Percentiles rank a stretch among this genome's conserved stretches.
These are phyloP conservation scores for Artibeus lituratus DNA, from an alignment of 2,797 vertebrate species.

Conservation along the genomic window DNA sequence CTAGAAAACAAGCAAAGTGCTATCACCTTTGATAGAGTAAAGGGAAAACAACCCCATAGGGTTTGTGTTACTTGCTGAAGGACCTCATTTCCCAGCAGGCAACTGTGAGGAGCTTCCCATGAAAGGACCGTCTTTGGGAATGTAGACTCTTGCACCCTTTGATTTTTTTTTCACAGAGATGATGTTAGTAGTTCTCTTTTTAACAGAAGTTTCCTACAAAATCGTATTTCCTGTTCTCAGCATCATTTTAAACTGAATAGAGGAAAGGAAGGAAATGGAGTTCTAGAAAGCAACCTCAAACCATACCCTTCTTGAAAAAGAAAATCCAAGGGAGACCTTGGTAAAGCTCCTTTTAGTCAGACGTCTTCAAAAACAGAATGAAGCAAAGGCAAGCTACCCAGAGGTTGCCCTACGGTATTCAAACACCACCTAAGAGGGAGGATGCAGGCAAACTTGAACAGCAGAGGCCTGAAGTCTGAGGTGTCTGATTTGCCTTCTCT, in stretches of 20 bases:
- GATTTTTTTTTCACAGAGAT: background rate
- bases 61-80: background rate
- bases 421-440: background rate
- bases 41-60: background rate
- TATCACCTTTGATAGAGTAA: background rate
- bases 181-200: constrained; percentile 6
- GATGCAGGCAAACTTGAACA: background rate
- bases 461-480: background rate
- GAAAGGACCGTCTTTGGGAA: background rate
- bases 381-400: background rate
- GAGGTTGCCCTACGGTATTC: background rate
- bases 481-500: background rate
- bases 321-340: background rate
- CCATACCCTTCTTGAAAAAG: background rate
- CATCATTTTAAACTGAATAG: background rate
- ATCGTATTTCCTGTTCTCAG: background rate
- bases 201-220: constrained; percentile 12
- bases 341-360: background rate
- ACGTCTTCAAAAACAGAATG: background rate
- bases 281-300: constrained; percentile 6
- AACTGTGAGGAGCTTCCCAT: background rate
- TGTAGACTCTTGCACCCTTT: background rate
- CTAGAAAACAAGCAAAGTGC: constrained; percentile 24
- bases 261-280: background rate
- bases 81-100: background rate